Conservation (phyloP, 2,888 invertebrate species). For the Osmoderma eremita region DNA sequence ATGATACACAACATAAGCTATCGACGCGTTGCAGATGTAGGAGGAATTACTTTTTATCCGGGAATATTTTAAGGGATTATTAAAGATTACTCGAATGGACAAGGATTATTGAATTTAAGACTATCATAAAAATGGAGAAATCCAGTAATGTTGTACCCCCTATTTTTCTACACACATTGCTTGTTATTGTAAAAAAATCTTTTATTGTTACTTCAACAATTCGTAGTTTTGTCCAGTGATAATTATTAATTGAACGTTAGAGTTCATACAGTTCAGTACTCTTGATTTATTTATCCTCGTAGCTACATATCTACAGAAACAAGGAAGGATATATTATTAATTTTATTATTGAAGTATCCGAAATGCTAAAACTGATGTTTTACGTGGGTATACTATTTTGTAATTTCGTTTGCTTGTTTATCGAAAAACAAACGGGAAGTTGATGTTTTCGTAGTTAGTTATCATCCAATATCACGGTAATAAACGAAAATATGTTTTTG, state of each 20-base stretch:
- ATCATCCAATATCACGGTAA: no score
- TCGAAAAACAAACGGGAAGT: no score
- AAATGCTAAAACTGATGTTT: no score
- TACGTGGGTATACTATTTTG: no score
- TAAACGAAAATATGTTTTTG: no score
- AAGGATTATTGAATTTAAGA: no score
- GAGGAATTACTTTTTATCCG: background rate
- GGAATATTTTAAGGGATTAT: background rate
- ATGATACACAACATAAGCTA: background rate
- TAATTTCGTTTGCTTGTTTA: no score
- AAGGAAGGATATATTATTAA: no score
- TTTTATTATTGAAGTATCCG: no score
- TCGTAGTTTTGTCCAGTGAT: background rate
- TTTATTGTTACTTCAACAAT: background rate
- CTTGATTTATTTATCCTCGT: background rate
- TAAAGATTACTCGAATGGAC: background rate
- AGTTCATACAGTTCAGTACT: conserved; percentile 12
- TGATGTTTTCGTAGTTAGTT: no score
- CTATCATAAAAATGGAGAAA: conserved; percentile 1
- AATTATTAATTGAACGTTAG: conserved; percentile 21
- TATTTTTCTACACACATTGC: background rate
- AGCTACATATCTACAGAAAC: no score
- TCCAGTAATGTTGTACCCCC: background rate
- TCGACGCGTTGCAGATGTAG: no score
- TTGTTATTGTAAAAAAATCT: conserved; percentile 6